Evolutionary conservation across 2,113 vertebrate genomes (phyloP), one percentile per base, ranked within the genome.

Genomic region (Perca flavescens): DNA sequence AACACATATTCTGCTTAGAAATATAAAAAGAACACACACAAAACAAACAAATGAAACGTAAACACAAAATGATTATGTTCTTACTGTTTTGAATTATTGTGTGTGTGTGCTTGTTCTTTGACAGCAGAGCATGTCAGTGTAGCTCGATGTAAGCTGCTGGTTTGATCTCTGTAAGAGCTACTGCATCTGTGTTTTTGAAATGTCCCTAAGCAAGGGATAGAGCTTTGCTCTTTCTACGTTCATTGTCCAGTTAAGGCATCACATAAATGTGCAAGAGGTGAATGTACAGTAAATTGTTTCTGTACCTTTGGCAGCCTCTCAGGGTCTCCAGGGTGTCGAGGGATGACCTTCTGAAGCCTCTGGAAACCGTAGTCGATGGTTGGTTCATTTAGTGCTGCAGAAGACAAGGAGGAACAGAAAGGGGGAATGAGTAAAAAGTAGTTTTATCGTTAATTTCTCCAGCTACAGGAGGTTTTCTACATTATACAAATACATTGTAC

Each of bases 331-430:
- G 98, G 98, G 82, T 99, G 98, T 73, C 98, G 96, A 10, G 98
- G 98, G 84, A 99, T 98, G 79, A 99, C 98, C 84, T 99, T 99
- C 79, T 99, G 98, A 90, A 99, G 96, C 81, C 98, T 96, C 92
- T 99, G 98, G 95, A 99, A 99, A 58, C 98, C 98, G 0, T 99
- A 99, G 90, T 99, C 98, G 69, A 99, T 99, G 92, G 98, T 99
- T 50, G 98, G 98, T 89, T 99, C 98, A 77, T 99, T 99, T 94
- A 99, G 90, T 57, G 98, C 98, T 99, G 94, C 77, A 91, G 82
- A 47, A 73, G 43, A 78, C 28, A 80, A 36, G 74, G 66, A 64
- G 47, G 74, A 58, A 77, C 28, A 84, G 60, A 84, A 50, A 65
- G 11, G 68, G 74, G 9, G 46, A 70, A 66, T 74, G 21, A 60